Base-by-base conservation (phyloP, 2,113 vertebrate genomes). In the Glareola pratincola region DNA sequence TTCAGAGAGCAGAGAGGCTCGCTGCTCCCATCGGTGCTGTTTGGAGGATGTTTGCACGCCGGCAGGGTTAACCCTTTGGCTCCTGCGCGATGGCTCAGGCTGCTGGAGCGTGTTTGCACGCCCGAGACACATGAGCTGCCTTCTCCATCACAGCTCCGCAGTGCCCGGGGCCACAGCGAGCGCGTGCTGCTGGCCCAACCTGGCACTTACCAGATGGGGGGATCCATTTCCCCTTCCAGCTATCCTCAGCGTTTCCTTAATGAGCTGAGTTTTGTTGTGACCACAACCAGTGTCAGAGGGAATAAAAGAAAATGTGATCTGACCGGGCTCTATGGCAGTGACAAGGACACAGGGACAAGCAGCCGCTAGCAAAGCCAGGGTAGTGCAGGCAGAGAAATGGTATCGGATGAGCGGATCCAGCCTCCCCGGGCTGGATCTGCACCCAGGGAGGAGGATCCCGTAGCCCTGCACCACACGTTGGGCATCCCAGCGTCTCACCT, bases 231-330 rank as follows among this genome's bases (percentile, higher is more conserved):
- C 59, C 88, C 72, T 77, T 85, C 72, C 95, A 85, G 81, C 85
- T 43, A 29, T 10, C 22, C 80, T 93, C 88, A 81, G 93, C 43
- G 0, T 63, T 84, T 84, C 86, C 39, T 22, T 74, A 91, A 94
- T 11, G 92, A 87, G 85, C 88, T 68, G 75, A 92, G 89, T 83
- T 96, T 77, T 89, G 91, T 94, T 94, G 88, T 92, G 92, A 56
- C 76, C 68, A 60, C 92, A 85, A 41, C 91, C 82, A 8, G 71
- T 80, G 92, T 95, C 95, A 94, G 59, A 77, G 64, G 63, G 72
- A 94, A 89, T 91, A 43, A 94, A 73, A 72, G 88, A 10, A 60
- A 71, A 91, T 30, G 54, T 2, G 54, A 91, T 83, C 85, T 36
- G 6, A 47, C 23, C 0, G 1, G 54, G 54, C 30, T 66, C 59